Base-by-base conservation (phyloP, 2,113 vertebrate species). In the Butorides virescens region DNA sequence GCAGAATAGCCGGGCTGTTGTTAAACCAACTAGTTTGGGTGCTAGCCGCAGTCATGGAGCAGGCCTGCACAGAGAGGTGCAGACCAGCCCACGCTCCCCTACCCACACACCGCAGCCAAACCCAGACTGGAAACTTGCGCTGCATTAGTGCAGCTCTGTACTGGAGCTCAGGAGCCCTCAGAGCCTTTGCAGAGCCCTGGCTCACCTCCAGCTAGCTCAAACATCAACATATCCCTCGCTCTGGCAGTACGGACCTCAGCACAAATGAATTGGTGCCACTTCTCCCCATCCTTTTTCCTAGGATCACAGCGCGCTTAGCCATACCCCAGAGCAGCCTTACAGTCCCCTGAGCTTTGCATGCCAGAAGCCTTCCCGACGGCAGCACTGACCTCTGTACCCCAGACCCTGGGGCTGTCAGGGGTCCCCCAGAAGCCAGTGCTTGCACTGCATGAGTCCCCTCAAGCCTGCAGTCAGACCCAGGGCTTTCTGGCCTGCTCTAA, bases 251-350 rank as follows among this genome's bases (percentile, higher is more conserved):
- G 25, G 70, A 53, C 26, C 36, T 27, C n/a, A 50, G 58, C 53
- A 68, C 44, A 59, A 3, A 16, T n/a, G 0, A 1, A 3, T 0
- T 4, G 7, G 56, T 75, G 44, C 37, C 1, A 1, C 61, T 63
- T 58, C 63, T 52, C 63, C 49, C 21, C 56, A 47, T 4, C 7
- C 25, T 25, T 32, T 32, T 59, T 34, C 52, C 62, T 32, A 52
- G 47, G 32, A 52, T 30, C n/a, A 21, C 66, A 61, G 66, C 1
- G 1, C 65, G 46, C 4, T 1, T 3, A 30, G 68, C 26, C 0
- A 1, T 4, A 39, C 0, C n/a, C 44, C 9, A 21, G 55, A 32
- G 77, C 58, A 65, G 37, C 61, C 86, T 10, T 18, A 15, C 13
- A 75, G 66, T 7, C 30, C 56, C 61, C 42, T 9, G 22, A 78